Percentiles rank a stretch among this genome's conserved stretches.
phyloP scores from a whole-genome alignment of 92 coral and sea anemone species.

The Galaxea fascicularis region DNA sequence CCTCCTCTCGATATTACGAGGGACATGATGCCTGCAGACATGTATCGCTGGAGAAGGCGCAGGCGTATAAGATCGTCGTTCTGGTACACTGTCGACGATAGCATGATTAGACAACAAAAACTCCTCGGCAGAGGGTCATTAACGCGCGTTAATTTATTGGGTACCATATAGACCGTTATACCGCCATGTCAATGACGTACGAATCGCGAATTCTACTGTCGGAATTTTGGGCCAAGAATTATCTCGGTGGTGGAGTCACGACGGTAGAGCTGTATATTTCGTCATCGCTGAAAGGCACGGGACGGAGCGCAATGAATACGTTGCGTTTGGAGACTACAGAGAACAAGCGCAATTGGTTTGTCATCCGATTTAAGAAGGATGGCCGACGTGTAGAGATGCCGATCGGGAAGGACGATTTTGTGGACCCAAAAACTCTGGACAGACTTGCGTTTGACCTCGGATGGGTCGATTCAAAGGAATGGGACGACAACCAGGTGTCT shows the following conservation, averaged over 20 bases:
- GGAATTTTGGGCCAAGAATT: not conserved
- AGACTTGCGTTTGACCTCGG: not conserved
- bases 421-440: not conserved
- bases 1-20: slow-evolving; percentile 5
- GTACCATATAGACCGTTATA: no score
- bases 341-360: not conserved
- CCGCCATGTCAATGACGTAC: not conserved
- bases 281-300: not conserved
- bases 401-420: not conserved
- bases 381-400: not conserved
- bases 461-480: not conserved
- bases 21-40: not conserved
- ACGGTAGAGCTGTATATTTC: not conserved
- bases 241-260: not conserved
- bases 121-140: not conserved
- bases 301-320: not conserved
- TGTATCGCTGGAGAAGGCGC: slow-evolving; percentile 10
- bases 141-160: not conserved
- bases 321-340: not conserved
- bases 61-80: not conserved
- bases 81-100: not conserved
- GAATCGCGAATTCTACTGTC: not conserved
- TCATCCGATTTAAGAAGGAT: not conserved
- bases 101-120: not conserved
- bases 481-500: not conserved